These are phyloP conservation scores for Willisornis vidua DNA, from an alignment of 2,113 vertebrate genomes.

Conservation along the genomic window DNA sequence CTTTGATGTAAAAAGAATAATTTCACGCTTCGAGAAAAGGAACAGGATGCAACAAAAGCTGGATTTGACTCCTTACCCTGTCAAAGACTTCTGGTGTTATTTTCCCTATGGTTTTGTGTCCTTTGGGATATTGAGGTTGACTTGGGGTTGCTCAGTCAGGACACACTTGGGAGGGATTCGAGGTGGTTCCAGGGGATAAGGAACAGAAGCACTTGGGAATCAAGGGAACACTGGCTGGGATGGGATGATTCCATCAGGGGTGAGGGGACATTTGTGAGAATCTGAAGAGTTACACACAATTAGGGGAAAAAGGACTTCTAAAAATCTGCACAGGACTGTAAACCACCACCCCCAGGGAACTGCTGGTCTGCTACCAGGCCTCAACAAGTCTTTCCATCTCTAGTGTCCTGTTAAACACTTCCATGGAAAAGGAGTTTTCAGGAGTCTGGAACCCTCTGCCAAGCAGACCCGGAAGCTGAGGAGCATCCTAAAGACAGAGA, in stretches of 20 bases:
- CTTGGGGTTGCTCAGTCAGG: background rate
- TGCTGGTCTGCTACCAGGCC: background rate
- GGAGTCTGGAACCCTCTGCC: background rate
- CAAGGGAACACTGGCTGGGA: background rate
- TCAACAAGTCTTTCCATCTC: background rate
- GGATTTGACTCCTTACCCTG: background rate
- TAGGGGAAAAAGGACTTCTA: background rate
- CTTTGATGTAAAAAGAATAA: constrained; percentile 34
- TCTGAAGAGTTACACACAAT: background rate
- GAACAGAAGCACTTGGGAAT: background rate
- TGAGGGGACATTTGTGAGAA: background rate
- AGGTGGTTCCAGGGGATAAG: background rate
- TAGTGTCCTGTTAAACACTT: background rate
- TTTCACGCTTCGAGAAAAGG: constrained; percentile 37
- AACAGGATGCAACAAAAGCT: background rate
- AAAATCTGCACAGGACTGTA: background rate
- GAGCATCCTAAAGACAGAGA: background rate
- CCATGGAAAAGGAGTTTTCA: background rate
- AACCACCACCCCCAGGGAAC: background rate
- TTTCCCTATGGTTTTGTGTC: background rate
- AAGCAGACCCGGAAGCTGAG: background rate
- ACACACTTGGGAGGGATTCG: background rate
- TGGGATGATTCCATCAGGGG: background rate
- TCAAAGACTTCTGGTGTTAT: background rate
- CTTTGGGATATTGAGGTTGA: background rate